These are phyloP conservation scores for Sinopyrophorus schimmeli DNA, from an alignment of 2,888 invertebrate species.

Conservation along the genomic window DNA sequence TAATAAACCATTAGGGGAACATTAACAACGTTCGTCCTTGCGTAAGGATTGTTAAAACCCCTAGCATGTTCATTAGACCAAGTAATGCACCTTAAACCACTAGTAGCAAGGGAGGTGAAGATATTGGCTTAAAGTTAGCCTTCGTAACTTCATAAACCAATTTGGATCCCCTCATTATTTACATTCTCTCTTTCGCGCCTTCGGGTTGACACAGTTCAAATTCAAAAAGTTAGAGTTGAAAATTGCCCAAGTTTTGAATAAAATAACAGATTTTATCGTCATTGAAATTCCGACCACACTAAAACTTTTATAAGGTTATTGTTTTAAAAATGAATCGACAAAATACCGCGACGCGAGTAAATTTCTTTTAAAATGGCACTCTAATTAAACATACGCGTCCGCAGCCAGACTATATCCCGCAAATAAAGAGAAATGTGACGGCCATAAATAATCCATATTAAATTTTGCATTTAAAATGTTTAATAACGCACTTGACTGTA, in stretches of 20 bases:
- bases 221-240: no score
- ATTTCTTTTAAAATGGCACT: constrained; percentile 2
- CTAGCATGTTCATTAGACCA: constrained; percentile 28
- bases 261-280: constrained; percentile 12
- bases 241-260: constrained; percentile 18
- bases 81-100: constrained; percentile 26
- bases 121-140: constrained; percentile 27
- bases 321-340: constrained; percentile 8
- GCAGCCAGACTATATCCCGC: constrained; percentile 11
- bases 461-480: constrained; percentile 26
- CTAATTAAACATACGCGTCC: constrained; percentile 22
- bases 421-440: constrained; percentile 16
- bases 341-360: constrained; percentile 9
- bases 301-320: constrained; percentile 6
- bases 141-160: constrained; percentile 30
- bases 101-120: constrained; percentile 18
- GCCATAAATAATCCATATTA: constrained; percentile 21
- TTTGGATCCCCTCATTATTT: constrained; percentile 30
- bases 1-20: constrained; percentile 21
- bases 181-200: constrained; percentile 26
- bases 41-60: constrained; percentile 14
- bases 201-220: constrained; percentile 13
- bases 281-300: constrained; percentile 4
- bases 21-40: constrained; percentile 15
- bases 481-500: constrained; percentile 19